Percentiles rank a stretch among this genome's conserved stretches.
Evolutionary conservation across 2,888 invertebrate genomes (phyloP).

Genomic region (Dasypolia templi): DNA sequence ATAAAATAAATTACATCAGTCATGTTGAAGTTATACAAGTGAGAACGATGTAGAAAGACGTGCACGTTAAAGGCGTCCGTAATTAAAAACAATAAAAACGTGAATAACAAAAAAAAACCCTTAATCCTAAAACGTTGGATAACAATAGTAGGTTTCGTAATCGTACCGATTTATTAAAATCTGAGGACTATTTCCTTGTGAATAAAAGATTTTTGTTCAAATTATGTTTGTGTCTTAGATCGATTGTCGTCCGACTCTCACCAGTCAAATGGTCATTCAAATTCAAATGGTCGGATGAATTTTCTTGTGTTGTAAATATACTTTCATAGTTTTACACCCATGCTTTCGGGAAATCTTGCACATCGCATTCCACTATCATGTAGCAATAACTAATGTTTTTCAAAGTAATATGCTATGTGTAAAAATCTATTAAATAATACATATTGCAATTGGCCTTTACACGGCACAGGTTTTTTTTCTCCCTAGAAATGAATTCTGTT

Average conservation of each 20-base stretch:
- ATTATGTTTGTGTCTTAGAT: conserved; percentile 18
- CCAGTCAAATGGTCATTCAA: conserved; percentile 17
- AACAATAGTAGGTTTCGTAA: conserved; percentile 6
- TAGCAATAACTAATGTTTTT: not conserved
- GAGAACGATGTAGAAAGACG: no score
- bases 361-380: not conserved
- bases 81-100: no score
- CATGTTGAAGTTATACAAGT: no score
- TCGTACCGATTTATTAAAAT: not conserved
- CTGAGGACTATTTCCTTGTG: conserved; percentile 7
- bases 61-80: no score
- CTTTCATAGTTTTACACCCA: conserved; percentile 13
- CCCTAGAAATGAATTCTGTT: not conserved
- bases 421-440: no score
- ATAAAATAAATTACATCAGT: no score
- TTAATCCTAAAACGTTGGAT: no score
- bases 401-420: not conserved
- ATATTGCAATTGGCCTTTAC: no score
- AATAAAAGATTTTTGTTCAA: conserved; percentile 36
- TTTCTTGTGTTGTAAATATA: conserved; percentile 21
- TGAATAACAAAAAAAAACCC: no score
- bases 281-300: conserved; percentile 26
- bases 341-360: conserved; percentile 27
- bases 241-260: conserved; percentile 22
- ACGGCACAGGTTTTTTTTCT: not conserved